phyloP scores from a whole-genome alignment of 2,797 vertebrate species.

The Sebastes nivosus region DNA sequence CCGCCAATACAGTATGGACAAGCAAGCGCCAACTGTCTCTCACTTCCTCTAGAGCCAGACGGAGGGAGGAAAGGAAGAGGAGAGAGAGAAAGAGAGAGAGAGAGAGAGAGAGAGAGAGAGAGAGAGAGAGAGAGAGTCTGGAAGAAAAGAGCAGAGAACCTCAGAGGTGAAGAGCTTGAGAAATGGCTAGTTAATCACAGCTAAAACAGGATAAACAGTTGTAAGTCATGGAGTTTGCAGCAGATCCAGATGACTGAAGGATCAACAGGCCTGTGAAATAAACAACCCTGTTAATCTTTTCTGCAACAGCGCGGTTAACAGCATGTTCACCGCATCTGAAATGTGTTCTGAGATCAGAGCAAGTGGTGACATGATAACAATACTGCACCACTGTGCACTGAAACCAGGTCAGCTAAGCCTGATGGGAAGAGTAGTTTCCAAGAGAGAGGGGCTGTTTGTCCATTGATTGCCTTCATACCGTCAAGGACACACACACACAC shows the following conservation, averaged over 20 bases:
- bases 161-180: neutral
- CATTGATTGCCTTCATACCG: conserved; percentile 14
- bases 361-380: conserved; percentile 45
- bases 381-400: conserved; percentile 44
- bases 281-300: conserved; percentile 45
- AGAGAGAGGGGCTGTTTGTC: conserved; percentile 32
- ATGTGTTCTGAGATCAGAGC: conserved; percentile 48
- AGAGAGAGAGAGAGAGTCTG: conserved; percentile 16
- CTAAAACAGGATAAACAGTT: conserved; percentile 23
- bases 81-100: neutral
- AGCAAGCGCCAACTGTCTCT: conserved; percentile 56
- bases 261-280: conserved; percentile 56
- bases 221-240: conserved; percentile 5
- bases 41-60: conserved; percentile 57
- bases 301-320: conserved; percentile 22
- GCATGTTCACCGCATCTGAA: conserved; percentile 19
- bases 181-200: conserved; percentile 9
- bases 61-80: conserved; percentile 2
- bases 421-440: conserved; percentile 66
- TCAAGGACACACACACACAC: neutral
- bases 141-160: conserved; percentile 36
- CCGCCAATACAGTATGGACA: conserved; percentile 60
- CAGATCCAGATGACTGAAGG: conserved; percentile 23
- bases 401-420: conserved; percentile 73
- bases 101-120: neutral